phyloP scores from a whole-genome alignment of 2,888 invertebrate genomes.

The Epirrhoe tristata region DNA sequence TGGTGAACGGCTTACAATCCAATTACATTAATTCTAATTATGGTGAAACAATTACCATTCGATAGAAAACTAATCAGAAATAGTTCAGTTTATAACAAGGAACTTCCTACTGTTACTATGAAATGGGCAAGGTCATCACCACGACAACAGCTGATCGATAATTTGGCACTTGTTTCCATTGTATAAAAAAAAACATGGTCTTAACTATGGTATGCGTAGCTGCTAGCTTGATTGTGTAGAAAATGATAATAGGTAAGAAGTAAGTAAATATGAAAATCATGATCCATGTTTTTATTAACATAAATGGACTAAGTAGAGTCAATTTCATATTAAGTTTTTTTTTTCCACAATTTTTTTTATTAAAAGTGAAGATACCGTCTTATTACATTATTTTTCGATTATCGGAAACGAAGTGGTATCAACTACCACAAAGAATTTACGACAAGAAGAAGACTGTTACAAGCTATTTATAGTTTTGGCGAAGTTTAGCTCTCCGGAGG shows the following conservation, averaged over 20 bases:
- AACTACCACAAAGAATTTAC: conserved; percentile 22
- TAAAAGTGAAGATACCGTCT: not conserved
- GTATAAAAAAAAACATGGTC: not conserved
- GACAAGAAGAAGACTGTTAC: conserved; percentile 47
- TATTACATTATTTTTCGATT: not conserved
- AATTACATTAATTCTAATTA: not conserved
- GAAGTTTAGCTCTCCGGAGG: conserved; percentile 56
- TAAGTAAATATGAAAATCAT: too few species aligned
- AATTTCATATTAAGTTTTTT: too few species aligned
- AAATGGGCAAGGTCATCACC: conserved; percentile 47
- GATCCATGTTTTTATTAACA: too few species aligned
- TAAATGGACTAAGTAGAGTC: too few species aligned
- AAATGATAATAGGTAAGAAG: too few species aligned
- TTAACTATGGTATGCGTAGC: not conserved
- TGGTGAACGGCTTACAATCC: not conserved
- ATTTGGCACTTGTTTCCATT: conserved; percentile 51
- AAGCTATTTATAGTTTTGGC: conserved; percentile 56
- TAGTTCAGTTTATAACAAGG: conserved; percentile 18
- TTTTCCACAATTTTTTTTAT: too few species aligned
- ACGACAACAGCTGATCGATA: conserved; percentile 57
- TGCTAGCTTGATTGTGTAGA: too few species aligned
- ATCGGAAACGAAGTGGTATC: not conserved
- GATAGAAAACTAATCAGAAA: conserved; percentile 28
- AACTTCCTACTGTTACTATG: conserved; percentile 28
- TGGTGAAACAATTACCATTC: conserved; percentile 17